Percentiles rank a stretch among this genome's conserved stretches.
These are phyloP conservation scores for Eumacrocentrus americanus DNA, from an alignment of 2,888 invertebrate species.

Conservation along the genomic window DNA sequence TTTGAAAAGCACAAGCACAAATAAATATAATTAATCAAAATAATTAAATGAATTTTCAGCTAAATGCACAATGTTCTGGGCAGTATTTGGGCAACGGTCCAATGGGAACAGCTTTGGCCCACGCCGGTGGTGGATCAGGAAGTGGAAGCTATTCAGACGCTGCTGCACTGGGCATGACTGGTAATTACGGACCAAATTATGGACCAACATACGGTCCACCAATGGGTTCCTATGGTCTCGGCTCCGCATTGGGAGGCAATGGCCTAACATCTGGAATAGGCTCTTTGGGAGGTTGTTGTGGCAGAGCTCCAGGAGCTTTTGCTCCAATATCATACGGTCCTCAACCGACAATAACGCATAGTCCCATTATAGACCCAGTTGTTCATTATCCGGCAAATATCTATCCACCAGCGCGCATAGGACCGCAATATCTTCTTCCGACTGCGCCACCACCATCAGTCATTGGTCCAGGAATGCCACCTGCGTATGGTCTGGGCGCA, in stretches of 20 bases:
- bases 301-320: not conserved
- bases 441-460: not conserved
- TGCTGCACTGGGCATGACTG: not conserved
- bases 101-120: constrained; percentile 16
- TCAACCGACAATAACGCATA: not conserved
- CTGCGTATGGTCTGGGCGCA: not conserved
- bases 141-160: too few relatives aligned
- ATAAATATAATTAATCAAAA: not conserved
- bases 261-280: not conserved
- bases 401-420: too few relatives aligned
- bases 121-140: too few relatives aligned
- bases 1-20: not conserved
- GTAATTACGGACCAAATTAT: not conserved
- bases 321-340: not conserved
- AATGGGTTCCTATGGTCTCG: too few relatives aligned
- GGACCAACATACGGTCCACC: constrained; percentile 3
- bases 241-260: constrained; percentile 6
- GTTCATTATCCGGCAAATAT: not conserved
- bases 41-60: not conserved
- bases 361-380: not conserved
- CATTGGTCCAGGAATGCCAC: not conserved
- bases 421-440: not conserved
- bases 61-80: constrained; percentile 16
- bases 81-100: constrained; percentile 18
- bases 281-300: not conserved